Conservation (phyloP, 2,888 invertebrate genomes). For the Tetropium fuscum region DNA sequence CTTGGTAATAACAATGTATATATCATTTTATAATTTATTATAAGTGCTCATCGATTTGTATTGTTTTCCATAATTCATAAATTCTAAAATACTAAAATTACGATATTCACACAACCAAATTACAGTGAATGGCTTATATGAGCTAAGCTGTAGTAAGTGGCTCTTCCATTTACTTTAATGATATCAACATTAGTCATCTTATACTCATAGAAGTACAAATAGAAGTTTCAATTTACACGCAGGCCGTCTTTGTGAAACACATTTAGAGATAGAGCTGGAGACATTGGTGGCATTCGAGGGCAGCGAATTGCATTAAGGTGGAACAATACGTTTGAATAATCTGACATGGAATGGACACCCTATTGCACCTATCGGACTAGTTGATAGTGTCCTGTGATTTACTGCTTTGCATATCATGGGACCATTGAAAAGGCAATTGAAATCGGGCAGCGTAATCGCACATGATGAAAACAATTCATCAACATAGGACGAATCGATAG, state of each 20-base stretch:
- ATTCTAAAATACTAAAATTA: no score
- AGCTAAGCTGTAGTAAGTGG: no score
- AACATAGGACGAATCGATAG: slow-evolving; percentile 61
- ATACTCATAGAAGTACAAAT: no score
- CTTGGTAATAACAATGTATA: no score
- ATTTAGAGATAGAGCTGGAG: slow-evolving; percentile 41
- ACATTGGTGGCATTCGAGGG: slow-evolving; percentile 37
- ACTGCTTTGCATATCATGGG: slow-evolving; percentile 63
- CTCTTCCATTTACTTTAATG: no score
- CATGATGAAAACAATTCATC: slow-evolving; percentile 68
- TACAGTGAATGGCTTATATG: no score
- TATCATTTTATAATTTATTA: no score
- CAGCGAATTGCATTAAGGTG: slow-evolving; percentile 47
- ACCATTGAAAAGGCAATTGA: slow-evolving; percentile 67
- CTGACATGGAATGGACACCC: slow-evolving; percentile 55
- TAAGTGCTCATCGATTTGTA: no score
- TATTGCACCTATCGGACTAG: slow-evolving; percentile 59
- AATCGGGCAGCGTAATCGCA: slow-evolving; percentile 66
- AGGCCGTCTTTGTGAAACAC: slow-evolving; percentile 24
- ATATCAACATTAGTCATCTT: no score
- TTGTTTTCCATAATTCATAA: no score
- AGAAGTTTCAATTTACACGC: background rate
- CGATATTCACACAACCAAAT: no score
- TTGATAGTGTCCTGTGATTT: slow-evolving; percentile 65
- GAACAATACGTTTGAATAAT: slow-evolving; percentile 53